Percentiles rank a stretch among this genome's conserved stretches.
These are phyloP conservation scores for Typhlichthys subterraneus DNA, from an alignment of 2,797 vertebrate species.

Conservation along the genomic window DNA sequence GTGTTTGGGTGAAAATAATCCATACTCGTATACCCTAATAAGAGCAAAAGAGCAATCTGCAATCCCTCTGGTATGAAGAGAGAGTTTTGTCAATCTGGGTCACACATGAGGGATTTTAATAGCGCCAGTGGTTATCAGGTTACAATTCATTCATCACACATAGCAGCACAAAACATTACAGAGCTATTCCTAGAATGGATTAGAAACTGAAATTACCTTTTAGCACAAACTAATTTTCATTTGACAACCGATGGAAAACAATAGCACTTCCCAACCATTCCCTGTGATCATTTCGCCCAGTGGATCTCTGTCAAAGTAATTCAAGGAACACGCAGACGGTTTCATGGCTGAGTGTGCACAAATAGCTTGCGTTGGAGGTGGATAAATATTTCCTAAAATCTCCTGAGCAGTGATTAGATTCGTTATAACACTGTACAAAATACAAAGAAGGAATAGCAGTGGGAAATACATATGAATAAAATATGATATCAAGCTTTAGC, in stretches of 20 bases:
- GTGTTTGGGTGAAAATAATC: slow-evolving; percentile 20
- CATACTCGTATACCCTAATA: slow-evolving; percentile 50
- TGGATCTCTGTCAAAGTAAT: slow-evolving; percentile 42
- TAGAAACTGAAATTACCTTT: slow-evolving; percentile 58
- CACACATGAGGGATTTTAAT: slow-evolving; percentile 77
- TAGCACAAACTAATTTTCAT: slow-evolving; percentile 62
- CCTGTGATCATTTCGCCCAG: slow-evolving; percentile 35
- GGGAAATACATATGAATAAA: neutral
- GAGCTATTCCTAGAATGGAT: slow-evolving; percentile 53
- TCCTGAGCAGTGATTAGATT: slow-evolving; percentile 24
- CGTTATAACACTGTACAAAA: slow-evolving; percentile 5
- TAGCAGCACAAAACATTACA: slow-evolving; percentile 55
- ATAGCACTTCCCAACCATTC: slow-evolving; percentile 47
- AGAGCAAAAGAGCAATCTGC: slow-evolving; percentile 45
- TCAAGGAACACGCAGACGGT: slow-evolving; percentile 36
- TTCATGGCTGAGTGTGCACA: slow-evolving; percentile 40
- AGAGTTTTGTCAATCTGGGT: slow-evolving; percentile 50
- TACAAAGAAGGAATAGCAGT: slow-evolving; percentile 13
- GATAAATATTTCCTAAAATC: slow-evolving; percentile 31
- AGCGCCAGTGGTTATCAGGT: slow-evolving; percentile 70
- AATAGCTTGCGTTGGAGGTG: slow-evolving; percentile 24
- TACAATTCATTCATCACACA: slow-evolving; percentile 68
- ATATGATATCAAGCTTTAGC: no score
- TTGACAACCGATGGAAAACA: slow-evolving; percentile 70
- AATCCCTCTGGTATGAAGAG: slow-evolving; percentile 41